These are phyloP conservation scores for Leptopilina syphax DNA, from an alignment of 2,888 invertebrate species.

Conservation along the genomic window DNA sequence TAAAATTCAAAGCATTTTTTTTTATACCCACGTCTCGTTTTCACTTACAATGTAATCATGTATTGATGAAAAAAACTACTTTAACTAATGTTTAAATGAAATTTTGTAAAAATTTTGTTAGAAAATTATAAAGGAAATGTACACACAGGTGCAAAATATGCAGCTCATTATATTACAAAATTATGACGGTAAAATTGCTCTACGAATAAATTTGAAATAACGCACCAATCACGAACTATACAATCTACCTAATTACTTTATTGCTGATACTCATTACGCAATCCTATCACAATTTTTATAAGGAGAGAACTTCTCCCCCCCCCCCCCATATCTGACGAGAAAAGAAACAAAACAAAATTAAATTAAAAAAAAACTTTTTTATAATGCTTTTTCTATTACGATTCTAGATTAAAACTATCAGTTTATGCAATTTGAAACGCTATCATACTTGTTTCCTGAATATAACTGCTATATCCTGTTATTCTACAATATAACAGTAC, in stretches of 20 bases:
- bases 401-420: not conserved
- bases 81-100: no score
- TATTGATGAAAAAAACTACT: no score
- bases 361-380: not conserved
- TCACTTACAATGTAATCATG: no score
- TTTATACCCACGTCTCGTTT: no score
- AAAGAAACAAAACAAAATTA: not conserved
- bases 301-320: not conserved
- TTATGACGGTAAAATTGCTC: not conserved
- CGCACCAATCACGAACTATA: constrained; percentile 2
- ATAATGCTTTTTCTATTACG: not conserved
- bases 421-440: not conserved
- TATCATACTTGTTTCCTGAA: constrained; percentile 8
- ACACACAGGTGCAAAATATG: not conserved
- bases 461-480: constrained; percentile 32
- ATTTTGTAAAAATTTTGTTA: not conserved
- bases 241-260: constrained; percentile 13
- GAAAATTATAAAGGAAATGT: constrained; percentile 2
- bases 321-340: not conserved
- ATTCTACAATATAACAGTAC: constrained; percentile 18
- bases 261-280: constrained; percentile 17
- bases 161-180: not conserved
- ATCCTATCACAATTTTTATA: not conserved
- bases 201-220: constrained; percentile 4
- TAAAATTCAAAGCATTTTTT: no score